phyloP scores from a whole-genome alignment of 2,888 invertebrate species.

The Malacosoma neustria region DNA sequence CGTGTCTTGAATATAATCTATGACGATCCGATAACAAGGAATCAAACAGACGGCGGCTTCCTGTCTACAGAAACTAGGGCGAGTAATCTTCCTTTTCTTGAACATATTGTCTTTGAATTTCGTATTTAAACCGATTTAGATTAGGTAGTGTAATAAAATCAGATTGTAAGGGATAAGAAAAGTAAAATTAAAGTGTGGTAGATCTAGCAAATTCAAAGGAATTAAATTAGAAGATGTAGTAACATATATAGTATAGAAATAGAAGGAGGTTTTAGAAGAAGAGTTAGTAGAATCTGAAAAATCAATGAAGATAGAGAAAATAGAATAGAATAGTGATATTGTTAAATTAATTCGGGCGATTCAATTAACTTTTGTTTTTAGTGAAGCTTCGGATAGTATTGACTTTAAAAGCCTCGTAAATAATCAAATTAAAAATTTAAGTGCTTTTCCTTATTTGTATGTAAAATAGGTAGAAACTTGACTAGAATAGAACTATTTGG shows the following conservation, averaged over 20 bases:
- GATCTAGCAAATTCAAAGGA: conserved; percentile 41
- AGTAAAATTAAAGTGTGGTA: conserved; percentile 50
- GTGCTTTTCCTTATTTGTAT: conserved; percentile 24
- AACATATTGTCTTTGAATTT: conserved; percentile 53
- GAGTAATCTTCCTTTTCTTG: conserved; percentile 61
- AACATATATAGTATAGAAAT: conserved; percentile 50
- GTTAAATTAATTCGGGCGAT: conserved; percentile 46
- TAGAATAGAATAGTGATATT: conserved; percentile 41
- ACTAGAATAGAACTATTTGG: conserved; percentile 42
- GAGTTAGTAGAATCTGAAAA: not conserved
- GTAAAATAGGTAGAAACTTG: conserved; percentile 35
- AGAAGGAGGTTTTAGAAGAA: conserved; percentile 31
- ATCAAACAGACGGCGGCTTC: conserved; percentile 51
- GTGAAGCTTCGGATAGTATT: conserved; percentile 37
- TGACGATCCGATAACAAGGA: conserved; percentile 25
- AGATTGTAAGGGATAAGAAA: conserved; percentile 35
- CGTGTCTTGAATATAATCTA: not conserved
- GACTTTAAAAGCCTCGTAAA: conserved; percentile 4
- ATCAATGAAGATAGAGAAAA: conserved; percentile 1
- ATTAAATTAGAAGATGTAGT: conserved; percentile 36
- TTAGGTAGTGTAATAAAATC: conserved; percentile 47
- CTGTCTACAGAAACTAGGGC: conserved; percentile 58
- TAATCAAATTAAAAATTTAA: conserved; percentile 15
- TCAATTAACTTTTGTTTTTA: conserved; percentile 46
- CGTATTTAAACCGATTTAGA: conserved; percentile 49